phyloP scores from a whole-genome alignment of 2,113 vertebrate species.

The Actinemys pallida region DNA sequence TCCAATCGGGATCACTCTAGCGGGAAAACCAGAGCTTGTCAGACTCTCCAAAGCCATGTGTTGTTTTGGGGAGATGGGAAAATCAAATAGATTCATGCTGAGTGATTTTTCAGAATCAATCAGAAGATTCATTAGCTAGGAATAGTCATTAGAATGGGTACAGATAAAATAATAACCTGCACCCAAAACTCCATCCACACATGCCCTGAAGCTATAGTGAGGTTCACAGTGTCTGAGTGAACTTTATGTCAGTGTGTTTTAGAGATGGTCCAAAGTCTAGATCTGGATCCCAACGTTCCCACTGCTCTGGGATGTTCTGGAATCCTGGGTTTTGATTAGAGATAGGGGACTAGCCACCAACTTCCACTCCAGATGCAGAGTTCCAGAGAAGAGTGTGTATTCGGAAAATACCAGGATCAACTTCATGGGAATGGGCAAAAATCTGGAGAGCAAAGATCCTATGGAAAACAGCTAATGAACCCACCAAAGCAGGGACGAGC shows the following conservation, averaged over 20 bases:
- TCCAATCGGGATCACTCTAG: background rate
- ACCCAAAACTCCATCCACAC: background rate
- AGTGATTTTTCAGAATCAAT: background rate
- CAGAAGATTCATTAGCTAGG: background rate
- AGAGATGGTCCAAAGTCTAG: background rate
- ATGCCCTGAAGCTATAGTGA: background rate
- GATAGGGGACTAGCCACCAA: background rate
- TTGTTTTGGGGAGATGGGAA: background rate
- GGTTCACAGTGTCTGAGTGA: background rate
- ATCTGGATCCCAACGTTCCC: background rate
- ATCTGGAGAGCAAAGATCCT: background rate
- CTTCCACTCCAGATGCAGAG: background rate
- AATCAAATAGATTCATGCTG: background rate
- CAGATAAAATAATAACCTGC: background rate
- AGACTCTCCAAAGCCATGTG: background rate
- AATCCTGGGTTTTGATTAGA: background rate
- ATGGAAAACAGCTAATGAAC: background rate
- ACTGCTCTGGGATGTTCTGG: background rate
- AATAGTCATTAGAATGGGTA: background rate
- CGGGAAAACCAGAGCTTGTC: background rate
- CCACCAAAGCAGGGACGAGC: rapidly evolving
- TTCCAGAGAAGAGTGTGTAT: background rate
- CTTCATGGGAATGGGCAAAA: background rate
- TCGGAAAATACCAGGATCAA: background rate
- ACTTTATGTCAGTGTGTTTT: background rate